Evolutionary conservation across 1,140 invertebrate genomes (phyloP), one percentile per base, ranked within the genome.

Genomic region (Macrocentrus cingulum): DNA sequence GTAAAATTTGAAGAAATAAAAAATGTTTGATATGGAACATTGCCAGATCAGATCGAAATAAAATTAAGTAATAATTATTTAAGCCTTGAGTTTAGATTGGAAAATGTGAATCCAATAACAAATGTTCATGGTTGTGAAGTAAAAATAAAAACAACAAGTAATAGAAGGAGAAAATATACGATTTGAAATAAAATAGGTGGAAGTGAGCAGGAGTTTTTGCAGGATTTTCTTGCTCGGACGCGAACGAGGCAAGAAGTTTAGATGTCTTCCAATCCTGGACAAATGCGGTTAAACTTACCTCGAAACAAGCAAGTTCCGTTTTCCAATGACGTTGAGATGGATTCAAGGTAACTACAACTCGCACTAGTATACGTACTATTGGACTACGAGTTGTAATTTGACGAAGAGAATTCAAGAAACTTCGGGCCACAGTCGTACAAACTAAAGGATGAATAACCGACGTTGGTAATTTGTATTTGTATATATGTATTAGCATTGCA

Each of bases 211-310:
- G 46, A 6, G 7, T 58, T 36, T 52, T 45, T 22, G 20, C 18
- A 11, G 41, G 48, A 53, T 45, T 53, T 45, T 45, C 20, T 19
- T 53, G 9, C 32, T 22, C 22, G 20, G 15, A 25, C 39, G 23
- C 9, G 39, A 58, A 58, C 13, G 34, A 49, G 57, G 32, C 13
- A 56, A 46, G 37, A 56, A 56, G 15, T 56, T 56, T 56, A 29
- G 53, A 60, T 51, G 52, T 56, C 48, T 44, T 52, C 45, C 46
- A 51, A 52, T 61, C 41, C 50, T 56, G 36, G 29, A 56, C 59
- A 61, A 61, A 61, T 46, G 41, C 48, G 32, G 48, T 56, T 56
- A 51, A 61, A 61, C 29, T 56, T 49, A 8, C 22, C 48, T 18
- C 15, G 39, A 61, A 61, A 61, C 53, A 51, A 52, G 53, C 9